Percentiles rank a stretch among this genome's conserved stretches.
Conservation (phyloP, 2,113 vertebrate species). For the Chiloscyllium plagiosum region DNA sequence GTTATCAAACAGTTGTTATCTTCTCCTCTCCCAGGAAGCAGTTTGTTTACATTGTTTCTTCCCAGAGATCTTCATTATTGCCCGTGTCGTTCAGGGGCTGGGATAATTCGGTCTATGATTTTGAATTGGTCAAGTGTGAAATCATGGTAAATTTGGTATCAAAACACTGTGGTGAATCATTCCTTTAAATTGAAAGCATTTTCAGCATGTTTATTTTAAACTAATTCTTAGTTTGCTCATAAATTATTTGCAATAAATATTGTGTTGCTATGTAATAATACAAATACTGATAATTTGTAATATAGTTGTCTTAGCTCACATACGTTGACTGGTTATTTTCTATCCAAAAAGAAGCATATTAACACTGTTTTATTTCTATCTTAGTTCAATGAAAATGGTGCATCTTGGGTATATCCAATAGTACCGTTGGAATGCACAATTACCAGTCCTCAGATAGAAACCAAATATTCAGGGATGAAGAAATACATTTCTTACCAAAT, state of each 20-base stretch:
- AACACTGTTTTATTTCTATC: not conserved
- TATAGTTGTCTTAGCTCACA: not conserved
- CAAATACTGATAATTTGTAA: not conserved
- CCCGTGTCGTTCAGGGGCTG: no score
- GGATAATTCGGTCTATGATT: not conserved
- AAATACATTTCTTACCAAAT: conserved; percentile 34
- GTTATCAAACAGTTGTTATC: no score
- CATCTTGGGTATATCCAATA: conserved; percentile 18
- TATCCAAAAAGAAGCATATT: not conserved
- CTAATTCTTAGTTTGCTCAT: not conserved
- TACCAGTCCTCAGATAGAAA: conserved; percentile 20
- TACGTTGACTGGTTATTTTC: not conserved
- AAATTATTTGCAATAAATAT: not conserved
- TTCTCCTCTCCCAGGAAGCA: no score
- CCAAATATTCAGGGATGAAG: conserved; percentile 36
- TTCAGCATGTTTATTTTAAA: not conserved
- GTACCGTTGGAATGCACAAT: conserved; percentile 20
- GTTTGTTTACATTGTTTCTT: no score
- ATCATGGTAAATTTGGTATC: not conserved
- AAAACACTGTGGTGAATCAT: not conserved
- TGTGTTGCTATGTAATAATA: not conserved
- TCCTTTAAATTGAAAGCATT: not conserved
- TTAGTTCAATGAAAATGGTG: conserved; percentile 22
- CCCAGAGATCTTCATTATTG: no score
- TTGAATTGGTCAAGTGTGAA: not conserved